Conservation (phyloP, 2,113 vertebrate species). For the Crypturellus undulatus region DNA sequence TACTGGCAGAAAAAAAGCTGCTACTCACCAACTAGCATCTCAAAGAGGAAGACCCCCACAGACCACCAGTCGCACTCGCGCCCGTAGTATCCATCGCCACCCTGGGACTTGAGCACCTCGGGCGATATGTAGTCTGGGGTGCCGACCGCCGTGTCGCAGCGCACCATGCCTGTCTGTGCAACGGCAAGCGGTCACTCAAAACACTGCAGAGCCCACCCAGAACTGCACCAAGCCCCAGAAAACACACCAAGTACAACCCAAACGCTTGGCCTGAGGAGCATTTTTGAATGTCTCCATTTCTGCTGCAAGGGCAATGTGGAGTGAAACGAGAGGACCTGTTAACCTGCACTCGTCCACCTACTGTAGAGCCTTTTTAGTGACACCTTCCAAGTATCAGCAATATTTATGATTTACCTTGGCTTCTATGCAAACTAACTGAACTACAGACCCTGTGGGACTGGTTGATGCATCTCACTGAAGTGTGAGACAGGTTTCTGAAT, state of each 20-base stretch:
- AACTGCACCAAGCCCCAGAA: not conserved
- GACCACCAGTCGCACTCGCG: constrained; percentile 99
- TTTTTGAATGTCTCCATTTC: not conserved
- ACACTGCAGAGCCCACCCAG: not conserved
- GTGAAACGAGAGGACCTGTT: not conserved
- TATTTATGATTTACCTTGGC: not conserved
- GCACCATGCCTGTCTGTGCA: constrained; percentile 95
- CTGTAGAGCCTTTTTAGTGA: not conserved
- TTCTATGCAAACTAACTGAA: not conserved
- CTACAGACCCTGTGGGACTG: not conserved
- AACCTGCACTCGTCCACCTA: not conserved
- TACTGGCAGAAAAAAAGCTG: not conserved
- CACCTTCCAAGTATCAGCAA: not conserved
- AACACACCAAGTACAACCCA: not conserved
- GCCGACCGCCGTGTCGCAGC: constrained; percentile 95
- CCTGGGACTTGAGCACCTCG: constrained; percentile 94
- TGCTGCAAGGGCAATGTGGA: not conserved
- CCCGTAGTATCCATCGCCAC: constrained; percentile 96
- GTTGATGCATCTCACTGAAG: not conserved
- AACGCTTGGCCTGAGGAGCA: not conserved
- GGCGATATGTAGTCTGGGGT: constrained; percentile 98
- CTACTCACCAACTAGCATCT: constrained; percentile 97
- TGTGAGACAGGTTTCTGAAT: not conserved
- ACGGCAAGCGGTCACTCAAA: not conserved
- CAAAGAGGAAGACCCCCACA: constrained; percentile 98